A percentile compares a stretch with the other conserved stretches of the same genome.
phyloP scores from a whole-genome alignment of 2,888 invertebrate species.

The Chydorus sphaericus region DNA sequence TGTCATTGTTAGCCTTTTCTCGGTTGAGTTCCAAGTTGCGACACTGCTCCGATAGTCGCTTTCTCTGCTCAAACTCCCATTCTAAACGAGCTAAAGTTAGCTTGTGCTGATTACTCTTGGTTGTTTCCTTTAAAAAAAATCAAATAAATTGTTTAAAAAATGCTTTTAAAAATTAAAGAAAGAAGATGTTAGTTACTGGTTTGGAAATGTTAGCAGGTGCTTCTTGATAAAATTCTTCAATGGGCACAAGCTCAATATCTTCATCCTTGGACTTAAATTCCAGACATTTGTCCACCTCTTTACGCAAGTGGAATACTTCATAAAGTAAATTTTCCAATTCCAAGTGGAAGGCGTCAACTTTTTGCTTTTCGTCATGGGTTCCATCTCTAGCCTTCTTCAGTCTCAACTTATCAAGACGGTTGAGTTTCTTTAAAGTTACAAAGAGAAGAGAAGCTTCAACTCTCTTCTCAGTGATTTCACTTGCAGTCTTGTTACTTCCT shows the following conservation, averaged over 20 bases:
- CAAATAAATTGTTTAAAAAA: conserved; percentile 16
- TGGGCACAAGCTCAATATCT: conserved; percentile 69
- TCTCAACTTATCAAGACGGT: conserved; percentile 75
- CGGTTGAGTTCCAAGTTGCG: conserved; percentile 59
- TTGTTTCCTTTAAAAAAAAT: conserved; percentile 43
- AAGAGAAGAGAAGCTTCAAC: conserved; percentile 59
- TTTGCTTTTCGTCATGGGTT: conserved; percentile 65
- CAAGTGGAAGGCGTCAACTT: conserved; percentile 76
- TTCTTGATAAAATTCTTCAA: conserved; percentile 66
- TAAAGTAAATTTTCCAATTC: conserved; percentile 85
- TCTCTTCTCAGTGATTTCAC: conserved; percentile 48
- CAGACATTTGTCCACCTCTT: conserved; percentile 86
- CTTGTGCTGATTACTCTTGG: conserved; percentile 57
- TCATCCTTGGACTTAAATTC: conserved; percentile 94
- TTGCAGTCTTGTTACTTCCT: conserved; percentile 35
- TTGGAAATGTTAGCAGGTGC: conserved; percentile 55
- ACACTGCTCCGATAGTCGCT: conserved; percentile 60
- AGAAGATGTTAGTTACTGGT: conserved; percentile 37
- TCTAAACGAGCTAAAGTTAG: conserved; percentile 70
- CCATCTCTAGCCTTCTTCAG: conserved; percentile 68
- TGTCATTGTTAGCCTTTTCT: conserved; percentile 56
- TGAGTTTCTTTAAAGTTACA: conserved; percentile 74
- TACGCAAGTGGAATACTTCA: conserved; percentile 82
- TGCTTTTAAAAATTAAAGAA: conserved; percentile 20
- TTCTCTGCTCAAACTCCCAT: conserved; percentile 79